Percentiles rank a stretch among this genome's conserved stretches.
phyloP scores from a whole-genome alignment of 2,113 vertebrate genomes.

The Accipiter virgatus region DNA sequence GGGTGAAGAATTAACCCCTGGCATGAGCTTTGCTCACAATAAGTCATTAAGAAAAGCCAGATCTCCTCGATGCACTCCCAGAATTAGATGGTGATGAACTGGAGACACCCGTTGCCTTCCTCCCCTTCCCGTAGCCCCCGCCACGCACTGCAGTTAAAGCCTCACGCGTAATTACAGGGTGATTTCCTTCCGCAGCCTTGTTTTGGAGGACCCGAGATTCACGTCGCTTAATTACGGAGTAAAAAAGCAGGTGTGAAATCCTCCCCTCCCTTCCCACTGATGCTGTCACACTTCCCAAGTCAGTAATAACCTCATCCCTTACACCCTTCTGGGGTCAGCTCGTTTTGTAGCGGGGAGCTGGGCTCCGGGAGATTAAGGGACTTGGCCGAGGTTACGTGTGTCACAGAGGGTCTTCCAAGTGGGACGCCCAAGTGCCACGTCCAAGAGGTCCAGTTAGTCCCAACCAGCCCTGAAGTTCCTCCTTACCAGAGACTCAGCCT shows the following conservation, averaged over 20 bases:
- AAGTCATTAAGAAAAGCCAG: not conserved
- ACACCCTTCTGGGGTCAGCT: not conserved
- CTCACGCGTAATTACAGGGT: not conserved
- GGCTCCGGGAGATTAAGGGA: not conserved
- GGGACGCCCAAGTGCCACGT: rapidly evolving
- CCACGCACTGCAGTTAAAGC: rapidly evolving
- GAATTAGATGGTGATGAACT: not conserved
- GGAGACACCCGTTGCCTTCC: not conserved
- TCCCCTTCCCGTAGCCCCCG: not conserved
- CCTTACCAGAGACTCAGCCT: not conserved
- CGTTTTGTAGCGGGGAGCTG: rapidly evolving
- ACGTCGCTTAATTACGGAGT: not conserved
- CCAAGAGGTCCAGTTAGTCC: not conserved
- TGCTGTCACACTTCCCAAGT: not conserved
- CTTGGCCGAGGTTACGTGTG: not conserved
- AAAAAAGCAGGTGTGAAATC: not conserved
- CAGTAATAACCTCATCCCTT: not conserved
- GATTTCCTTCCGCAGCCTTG: not conserved
- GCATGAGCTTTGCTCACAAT: not conserved
- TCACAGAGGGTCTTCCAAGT: not conserved
- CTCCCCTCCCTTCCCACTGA: not conserved
- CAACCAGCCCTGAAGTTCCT: not conserved
- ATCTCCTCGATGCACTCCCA: not conserved
- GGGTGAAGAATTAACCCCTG: not conserved
- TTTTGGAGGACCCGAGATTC: not conserved